phyloP scores from a whole-genome alignment of 2,113 vertebrate genomes.

The Xenopus borealis region DNA sequence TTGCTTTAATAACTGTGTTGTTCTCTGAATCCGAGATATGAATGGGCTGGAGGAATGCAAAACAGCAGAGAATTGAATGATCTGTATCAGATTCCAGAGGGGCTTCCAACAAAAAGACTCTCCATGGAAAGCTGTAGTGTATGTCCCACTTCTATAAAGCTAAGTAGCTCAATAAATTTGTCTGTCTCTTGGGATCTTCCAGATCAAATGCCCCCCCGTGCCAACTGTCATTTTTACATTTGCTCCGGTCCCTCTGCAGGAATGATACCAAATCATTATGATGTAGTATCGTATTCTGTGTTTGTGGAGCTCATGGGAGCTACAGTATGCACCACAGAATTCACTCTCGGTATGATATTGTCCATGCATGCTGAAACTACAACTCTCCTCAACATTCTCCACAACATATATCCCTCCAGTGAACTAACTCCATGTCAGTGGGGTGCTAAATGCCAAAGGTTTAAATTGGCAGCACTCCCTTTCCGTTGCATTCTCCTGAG shows the following conservation, averaged over 20 bases:
- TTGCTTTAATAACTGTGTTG: slow-evolving; percentile 28
- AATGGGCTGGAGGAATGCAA: not conserved
- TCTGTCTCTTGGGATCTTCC: not conserved
- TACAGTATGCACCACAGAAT: too few relatives aligned
- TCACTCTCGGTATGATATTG: too few relatives aligned
- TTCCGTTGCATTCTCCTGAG: too few relatives aligned
- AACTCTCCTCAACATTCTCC: too few relatives aligned
- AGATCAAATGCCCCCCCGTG: not conserved
- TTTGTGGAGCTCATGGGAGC: not conserved
- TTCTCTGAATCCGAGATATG: not conserved
- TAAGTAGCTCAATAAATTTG: not conserved
- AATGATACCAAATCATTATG: not conserved
- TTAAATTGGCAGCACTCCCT: too few relatives aligned
- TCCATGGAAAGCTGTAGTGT: too few relatives aligned
- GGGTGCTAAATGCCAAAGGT: too few relatives aligned
- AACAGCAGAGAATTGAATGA: slow-evolving; percentile 1
- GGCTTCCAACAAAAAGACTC: not conserved
- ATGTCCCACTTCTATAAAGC: not conserved
- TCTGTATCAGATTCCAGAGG: not conserved
- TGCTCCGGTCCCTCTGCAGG: not conserved
- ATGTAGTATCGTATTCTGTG: not conserved
- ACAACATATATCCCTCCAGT: too few relatives aligned
- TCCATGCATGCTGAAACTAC: too few relatives aligned
- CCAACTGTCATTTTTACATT: not conserved
- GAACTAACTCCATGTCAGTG: too few relatives aligned